Base-by-base conservation (phyloP, 1,140 invertebrate genomes). In the Caerostris extrusa region DNA sequence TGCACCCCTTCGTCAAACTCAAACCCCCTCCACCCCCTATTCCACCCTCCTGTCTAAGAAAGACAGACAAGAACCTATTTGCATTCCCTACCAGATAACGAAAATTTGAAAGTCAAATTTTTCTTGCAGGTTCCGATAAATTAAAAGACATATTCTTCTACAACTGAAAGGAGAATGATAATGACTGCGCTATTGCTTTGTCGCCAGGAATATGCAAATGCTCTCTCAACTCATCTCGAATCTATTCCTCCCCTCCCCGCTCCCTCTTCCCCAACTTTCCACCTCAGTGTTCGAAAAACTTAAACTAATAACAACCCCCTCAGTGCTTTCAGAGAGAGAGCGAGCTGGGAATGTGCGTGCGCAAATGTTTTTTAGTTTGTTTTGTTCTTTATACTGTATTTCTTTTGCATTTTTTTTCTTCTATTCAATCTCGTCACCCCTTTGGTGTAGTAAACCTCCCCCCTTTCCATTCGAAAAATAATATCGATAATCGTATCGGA, bases 101-200 rank as follows among this genome's bases (percentile, higher is more conserved):
- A 60, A 86, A 34, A 93, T 93, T 93, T 93, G 81, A 55, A 93
- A 93, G 91, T 93, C 82, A 93, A 87, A 93, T 93, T 64, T 77
- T 58, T 60, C 61, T 53, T 67, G 57, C 58, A 34, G 77, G 34
- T 85, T 85, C 81, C 58, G 57, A 93, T 93, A 93, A 93, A 93
- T 93, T 93, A 93, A 93, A 58, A 87, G 91, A 93, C 82, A 93
- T 87, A 87, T 77, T 87, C 67, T 71, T 34, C 67, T 60, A 17
- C 17, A 7, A 56, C 58, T 50, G 67, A 93, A 93, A 90, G 67
- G 58, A 60, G 58, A 93, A 93, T 93, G 91, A 93, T 93, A 93
- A 93, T 93, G 55, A 87, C 91, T 58, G 34, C 82, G 53, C 12
- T 93, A 93, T 93, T 93, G 91, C 71, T 82, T 7, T 87, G 91